Evolutionary conservation across 30 jellyfish, hydroid and myxozoan genomes (phyloP), one percentile per base, ranked within the genome.

Genomic region (Aurelia coerulea): DNA sequence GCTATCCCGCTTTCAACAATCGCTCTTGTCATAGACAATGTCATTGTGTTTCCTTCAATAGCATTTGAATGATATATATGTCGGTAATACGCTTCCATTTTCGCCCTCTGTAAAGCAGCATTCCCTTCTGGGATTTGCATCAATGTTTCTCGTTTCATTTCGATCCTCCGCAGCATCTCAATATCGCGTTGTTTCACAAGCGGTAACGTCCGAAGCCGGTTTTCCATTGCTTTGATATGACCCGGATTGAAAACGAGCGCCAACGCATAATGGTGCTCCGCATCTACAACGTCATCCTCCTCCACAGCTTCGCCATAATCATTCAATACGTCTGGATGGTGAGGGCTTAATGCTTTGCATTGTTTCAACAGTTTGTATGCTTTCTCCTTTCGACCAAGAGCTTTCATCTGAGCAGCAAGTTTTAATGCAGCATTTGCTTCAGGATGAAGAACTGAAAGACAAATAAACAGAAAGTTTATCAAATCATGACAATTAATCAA

Each of bases 21-120:
- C 41, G 99, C 88, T 60, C 99, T 84, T 70, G 99, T 94, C 99
- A 94, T 94, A 1, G 99, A 94, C n/a, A 94, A 72, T 11, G 99
- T 94, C 99, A 94, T 88, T 46, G 99, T 94, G 87, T 94, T 94
- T 18, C 99, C 99, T 85, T 94, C 99, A 32, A 94, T 94, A 5
- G 97, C 99, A 80, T 94, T 94, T 10, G 97, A 74, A 75, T 94
- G 99, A 65, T 94, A 94, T 11, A 94, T 94, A 65, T 94, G 96
- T 68, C 80, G 77, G 73, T 87, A 94, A 62, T 94, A 94, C 1
- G 97, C 96, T 67, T 94, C 99, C 83, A 89, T 85, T 71, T 94
- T 94, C 1, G 99, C 97, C 0, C 99, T 83, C 68, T 79, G 91
- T 62, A 94, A 73, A 23, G 99, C 99, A 5, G 96, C 79, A 68